These are phyloP conservation scores for Hypanus sabinus DNA, from an alignment of 2,113 vertebrate genomes.

Conservation along the genomic window DNA sequence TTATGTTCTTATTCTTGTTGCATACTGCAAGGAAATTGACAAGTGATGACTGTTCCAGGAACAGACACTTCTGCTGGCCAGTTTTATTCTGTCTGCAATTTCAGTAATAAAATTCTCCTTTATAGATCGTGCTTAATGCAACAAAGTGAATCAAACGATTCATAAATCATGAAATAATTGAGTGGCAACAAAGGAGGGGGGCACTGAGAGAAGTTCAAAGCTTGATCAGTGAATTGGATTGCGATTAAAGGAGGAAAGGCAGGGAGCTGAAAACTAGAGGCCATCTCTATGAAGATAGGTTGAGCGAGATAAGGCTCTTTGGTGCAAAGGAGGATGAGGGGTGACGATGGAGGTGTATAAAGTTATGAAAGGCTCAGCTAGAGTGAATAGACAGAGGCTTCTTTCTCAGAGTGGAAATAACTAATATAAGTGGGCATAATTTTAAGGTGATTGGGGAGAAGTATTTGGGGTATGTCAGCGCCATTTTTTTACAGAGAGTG, in stretches of 20 bases:
- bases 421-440: no score
- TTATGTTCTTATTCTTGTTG: not conserved
- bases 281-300: no score
- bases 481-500: no score
- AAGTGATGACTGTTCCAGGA: not conserved
- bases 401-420: no score
- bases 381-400: no score
- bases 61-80: not conserved
- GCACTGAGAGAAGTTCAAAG: not conserved
- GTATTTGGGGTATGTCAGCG: no score
- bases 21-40: not conserved
- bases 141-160: not conserved
- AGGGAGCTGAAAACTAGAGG: not conserved
- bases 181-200: not conserved
- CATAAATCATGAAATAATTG: not conserved
- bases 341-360: no score
- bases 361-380: no score
- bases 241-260: not conserved
- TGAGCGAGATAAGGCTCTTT: no score
- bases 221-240: not conserved
- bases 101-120: not conserved
- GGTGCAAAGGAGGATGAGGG: no score
- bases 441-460: no score
- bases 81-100: not conserved
- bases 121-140: not conserved